These are phyloP conservation scores for Blennius ocellaris DNA, from an alignment of 2,113 vertebrate genomes.

Conservation along the genomic window DNA sequence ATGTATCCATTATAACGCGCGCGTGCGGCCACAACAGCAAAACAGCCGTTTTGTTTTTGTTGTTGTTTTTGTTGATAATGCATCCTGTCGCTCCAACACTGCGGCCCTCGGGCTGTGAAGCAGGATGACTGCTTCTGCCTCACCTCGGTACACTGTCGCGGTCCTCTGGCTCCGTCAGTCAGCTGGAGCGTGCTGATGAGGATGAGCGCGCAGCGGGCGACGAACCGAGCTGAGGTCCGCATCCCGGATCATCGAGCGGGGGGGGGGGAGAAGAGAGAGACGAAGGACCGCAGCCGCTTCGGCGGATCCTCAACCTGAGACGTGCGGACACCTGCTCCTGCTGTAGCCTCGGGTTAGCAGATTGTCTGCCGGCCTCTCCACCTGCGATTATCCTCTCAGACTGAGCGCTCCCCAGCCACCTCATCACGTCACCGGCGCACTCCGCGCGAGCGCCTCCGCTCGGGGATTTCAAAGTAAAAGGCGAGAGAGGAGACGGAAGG, in stretches of 20 bases:
- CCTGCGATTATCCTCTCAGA: slow-evolving; percentile 71
- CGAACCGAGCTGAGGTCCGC: slow-evolving; percentile 60
- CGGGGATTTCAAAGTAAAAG: slow-evolving; percentile 34
- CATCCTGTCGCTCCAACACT: too few relatives aligned
- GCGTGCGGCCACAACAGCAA: too few relatives aligned
- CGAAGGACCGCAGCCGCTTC: too few relatives aligned
- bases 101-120: background rate
- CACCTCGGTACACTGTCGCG: slow-evolving; percentile 75
- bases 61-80: too few relatives aligned
- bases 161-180: slow-evolving; percentile 56
- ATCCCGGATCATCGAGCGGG: slow-evolving; percentile 56
- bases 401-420: slow-evolving; percentile 39
- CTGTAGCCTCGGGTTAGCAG: slow-evolving; percentile 15
- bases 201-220: slow-evolving; percentile 70
- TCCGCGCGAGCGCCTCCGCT: background rate
- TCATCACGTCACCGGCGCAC: background rate
- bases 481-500: rapidly evolving
- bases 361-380: slow-evolving; percentile 53
- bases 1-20: background rate
- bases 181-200: slow-evolving; percentile 58
- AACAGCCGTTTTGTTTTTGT: too few relatives aligned
- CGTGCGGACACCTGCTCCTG: slow-evolving; percentile 19
- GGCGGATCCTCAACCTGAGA: background rate
- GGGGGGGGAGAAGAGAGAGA: background rate
- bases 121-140: slow-evolving; percentile 41